Percentiles rank a stretch among this genome's conserved stretches.
These are phyloP conservation scores for Manacus vitellinus DNA, from an alignment of 2,113 vertebrate genomes.

Conservation along the genomic window DNA sequence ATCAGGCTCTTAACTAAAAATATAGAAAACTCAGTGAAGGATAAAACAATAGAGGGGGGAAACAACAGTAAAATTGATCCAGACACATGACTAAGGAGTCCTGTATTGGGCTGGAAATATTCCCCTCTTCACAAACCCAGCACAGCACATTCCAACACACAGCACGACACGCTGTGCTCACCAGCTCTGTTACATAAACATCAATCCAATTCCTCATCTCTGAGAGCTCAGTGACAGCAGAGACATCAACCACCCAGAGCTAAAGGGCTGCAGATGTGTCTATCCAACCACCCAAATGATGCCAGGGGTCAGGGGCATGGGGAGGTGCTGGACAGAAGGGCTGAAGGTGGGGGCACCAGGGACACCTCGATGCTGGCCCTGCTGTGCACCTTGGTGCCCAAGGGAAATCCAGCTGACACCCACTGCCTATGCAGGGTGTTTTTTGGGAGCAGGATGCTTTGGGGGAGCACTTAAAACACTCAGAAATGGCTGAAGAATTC, in stretches of 20 bases:
- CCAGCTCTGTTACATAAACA: neutral
- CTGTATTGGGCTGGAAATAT: neutral
- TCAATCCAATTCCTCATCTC: neutral
- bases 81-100: constrained; percentile 1
- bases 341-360: neutral
- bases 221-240: neutral
- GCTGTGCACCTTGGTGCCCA: neutral
- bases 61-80: constrained; percentile 24
- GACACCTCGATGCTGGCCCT: neutral
- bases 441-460: neutral
- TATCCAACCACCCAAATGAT: neutral
- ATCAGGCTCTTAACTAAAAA: constrained; percentile 28
- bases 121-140: neutral
- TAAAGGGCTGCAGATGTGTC: neutral
- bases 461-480: neutral
- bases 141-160: neutral
- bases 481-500: neutral
- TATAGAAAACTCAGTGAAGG: constrained; percentile 20
- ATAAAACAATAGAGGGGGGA: neutral
- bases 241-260: rapidly evolving
- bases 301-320: rapidly evolving
- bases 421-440: neutral
- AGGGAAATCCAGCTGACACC: neutral
- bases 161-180: neutral
- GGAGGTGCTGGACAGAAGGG: neutral